Conservation (phyloP, 2,888 invertebrate genomes). For the Lysandra bellargus region DNA sequence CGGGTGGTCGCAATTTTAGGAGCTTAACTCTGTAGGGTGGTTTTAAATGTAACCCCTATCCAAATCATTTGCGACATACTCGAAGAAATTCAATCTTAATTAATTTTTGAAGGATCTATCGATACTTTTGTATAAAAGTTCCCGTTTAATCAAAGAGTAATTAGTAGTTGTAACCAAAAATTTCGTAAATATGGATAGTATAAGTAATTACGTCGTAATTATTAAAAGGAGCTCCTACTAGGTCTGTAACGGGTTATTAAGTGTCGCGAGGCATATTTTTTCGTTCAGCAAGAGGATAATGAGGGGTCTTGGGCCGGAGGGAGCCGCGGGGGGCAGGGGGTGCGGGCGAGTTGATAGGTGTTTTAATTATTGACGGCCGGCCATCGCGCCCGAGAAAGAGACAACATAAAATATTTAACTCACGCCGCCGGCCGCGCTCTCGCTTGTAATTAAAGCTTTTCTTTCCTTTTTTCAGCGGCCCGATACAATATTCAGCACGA, state of each 20-base stretch:
- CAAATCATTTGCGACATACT: not conserved
- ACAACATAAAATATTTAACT: conserved; percentile 79
- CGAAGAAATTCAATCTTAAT: not conserved
- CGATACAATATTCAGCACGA: conserved; percentile 81
- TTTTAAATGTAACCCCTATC: not conserved
- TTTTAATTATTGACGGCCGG: conserved; percentile 66
- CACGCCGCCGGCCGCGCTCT: conserved; percentile 76
- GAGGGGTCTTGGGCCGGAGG: conserved; percentile 60
- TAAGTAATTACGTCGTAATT: not conserved
- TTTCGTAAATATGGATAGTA: not conserved
- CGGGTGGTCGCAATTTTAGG: not conserved
- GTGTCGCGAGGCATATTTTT: conserved; percentile 35
- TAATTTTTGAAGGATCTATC: not conserved
- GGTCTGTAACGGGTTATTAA: not conserved
- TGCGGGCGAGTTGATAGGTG: conserved; percentile 79
- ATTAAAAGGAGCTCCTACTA: not conserved
- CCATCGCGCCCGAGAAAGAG: conserved; percentile 59
- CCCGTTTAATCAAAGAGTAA: not conserved
- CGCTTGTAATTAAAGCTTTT: conserved; percentile 80
- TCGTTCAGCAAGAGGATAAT: conserved; percentile 56
- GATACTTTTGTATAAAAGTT: not conserved
- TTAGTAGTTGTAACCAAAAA: not conserved
- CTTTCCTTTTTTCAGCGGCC: conserved; percentile 80
- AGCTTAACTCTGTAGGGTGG: not conserved
- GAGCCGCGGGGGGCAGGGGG: conserved; percentile 31